A percentile compares a stretch with the other conserved stretches of the same genome.
Conservation (phyloP, 2,888 invertebrate genomes). For the Listrodromus nycthemerus region DNA sequence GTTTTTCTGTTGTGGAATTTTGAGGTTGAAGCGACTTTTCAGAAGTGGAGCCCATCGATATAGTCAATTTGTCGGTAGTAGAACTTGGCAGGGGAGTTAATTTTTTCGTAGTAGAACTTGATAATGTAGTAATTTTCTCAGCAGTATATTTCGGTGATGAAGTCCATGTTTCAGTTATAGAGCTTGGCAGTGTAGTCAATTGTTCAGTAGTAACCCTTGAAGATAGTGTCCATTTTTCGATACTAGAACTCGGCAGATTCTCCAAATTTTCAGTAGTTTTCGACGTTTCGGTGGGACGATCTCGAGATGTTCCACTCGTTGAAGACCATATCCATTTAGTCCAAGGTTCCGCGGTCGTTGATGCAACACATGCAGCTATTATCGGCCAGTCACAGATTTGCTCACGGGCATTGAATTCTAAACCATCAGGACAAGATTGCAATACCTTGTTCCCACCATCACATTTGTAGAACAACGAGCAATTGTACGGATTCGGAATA, state of each 20-base stretch:
- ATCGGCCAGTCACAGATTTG: constrained; percentile 63
- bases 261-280: background rate
- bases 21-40: background rate
- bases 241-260: background rate
- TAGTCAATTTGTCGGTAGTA: background rate
- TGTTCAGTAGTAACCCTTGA: background rate
- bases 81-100: background rate
- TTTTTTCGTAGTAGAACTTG: background rate
- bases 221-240: background rate
- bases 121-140: background rate
- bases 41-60: background rate
- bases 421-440: constrained; percentile 45
- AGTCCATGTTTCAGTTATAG: background rate
- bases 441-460: constrained; percentile 55
- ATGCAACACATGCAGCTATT: constrained; percentile 53
- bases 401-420: constrained; percentile 54
- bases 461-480: constrained; percentile 61
- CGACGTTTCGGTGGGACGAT: background rate
- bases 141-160: background rate
- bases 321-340: background rate
- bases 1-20: constrained; percentile 5
- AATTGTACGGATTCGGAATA: constrained; percentile 57
- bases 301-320: background rate
- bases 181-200: background rate
- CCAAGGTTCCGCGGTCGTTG: background rate